A percentile compares a stretch with the other conserved stretches of the same genome.
Conservation (phyloP, 2,888 invertebrate species). For the Lasioglossum leucozonium region DNA sequence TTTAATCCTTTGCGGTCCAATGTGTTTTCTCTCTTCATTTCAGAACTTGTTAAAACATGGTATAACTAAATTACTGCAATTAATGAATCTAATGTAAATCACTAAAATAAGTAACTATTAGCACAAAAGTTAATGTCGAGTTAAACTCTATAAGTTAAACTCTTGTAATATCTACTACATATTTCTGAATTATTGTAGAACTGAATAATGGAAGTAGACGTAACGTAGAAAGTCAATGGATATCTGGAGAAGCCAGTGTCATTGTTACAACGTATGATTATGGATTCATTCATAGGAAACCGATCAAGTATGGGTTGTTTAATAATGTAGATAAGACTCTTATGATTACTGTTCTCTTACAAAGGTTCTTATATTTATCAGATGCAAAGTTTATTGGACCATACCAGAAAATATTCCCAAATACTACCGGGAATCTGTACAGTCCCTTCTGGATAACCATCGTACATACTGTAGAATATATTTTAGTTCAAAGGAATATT, state of each 20-base stretch:
- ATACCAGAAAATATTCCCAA: conserved; percentile 36
- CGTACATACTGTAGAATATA: conserved; percentile 43
- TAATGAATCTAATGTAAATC: too few relatives aligned
- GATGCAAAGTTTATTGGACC: conserved; percentile 43
- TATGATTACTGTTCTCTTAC: background rate
- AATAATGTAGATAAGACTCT: background rate
- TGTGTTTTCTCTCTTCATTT: too few relatives aligned
- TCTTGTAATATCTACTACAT: background rate
- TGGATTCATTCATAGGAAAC: conserved; percentile 37
- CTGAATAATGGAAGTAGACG: background rate
- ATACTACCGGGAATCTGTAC: conserved; percentile 34
- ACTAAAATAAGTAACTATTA: too few relatives aligned
- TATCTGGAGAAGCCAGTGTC: conserved; percentile 11
- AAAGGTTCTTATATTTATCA: conserved; percentile 17
- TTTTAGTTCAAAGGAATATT: conserved; percentile 36
- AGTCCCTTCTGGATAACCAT: background rate
- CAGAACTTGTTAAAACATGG: too few relatives aligned
- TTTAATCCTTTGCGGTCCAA: background rate
- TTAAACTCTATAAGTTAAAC: conserved; percentile 3
- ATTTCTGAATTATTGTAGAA: conserved; percentile 8
- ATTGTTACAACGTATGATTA: conserved; percentile 39
- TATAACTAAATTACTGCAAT: too few relatives aligned
- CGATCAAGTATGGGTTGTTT: conserved; percentile 25
- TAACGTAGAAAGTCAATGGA: conserved; percentile 33
- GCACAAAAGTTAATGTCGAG: too few relatives aligned